Evolutionary conservation across 2,888 invertebrate species (phyloP), one percentile per base, ranked within the genome.

Genomic region (Unio pictorum): DNA sequence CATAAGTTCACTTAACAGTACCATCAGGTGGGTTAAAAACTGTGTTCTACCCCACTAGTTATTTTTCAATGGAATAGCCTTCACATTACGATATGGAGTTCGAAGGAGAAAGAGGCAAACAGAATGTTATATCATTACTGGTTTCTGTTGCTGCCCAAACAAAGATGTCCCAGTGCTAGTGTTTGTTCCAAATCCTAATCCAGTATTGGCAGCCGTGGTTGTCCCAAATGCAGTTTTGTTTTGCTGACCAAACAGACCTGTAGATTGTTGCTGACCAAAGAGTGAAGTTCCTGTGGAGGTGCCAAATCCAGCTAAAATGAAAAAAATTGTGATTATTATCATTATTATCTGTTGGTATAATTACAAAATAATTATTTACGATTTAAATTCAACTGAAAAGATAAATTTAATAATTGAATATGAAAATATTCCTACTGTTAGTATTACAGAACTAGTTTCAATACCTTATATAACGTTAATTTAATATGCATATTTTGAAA

Each of bases 191-290:
- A 81, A 81, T n/a, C 77, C 76, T 61, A 75, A 68, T 58, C 73
- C 71, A 66, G 66, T 73, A 34, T 71, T 71, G 15, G 73, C 65
- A 20, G 80, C 76, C 6, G 80, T 74, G 11, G 79, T 68, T 55
- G 86, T 79, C 80, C 86, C 85, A 78, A 87, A 81, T 11, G 84
- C 78, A 15, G 81, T 68, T 58, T 80, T 80, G 64, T 65, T 78
- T 4, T 64, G 58, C 59, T 71, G 71, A 58, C 79, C 79, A 72
- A 81, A 81, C 63, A 81, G 60, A n/a, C 73, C 69, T 28, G 58
- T 64, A n/a, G 61, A 54, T 1, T 66, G 70, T 28, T 30, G 64
- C 64, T 76, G 76, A 55, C 90, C 91, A 83, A 91, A 92, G 62
- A 88, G 80, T 54, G 87, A 75, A 68, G 90, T 90, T 17, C 73